phyloP scores from a whole-genome alignment of 2,113 vertebrate species.

The Emydocephalus ijimae region DNA sequence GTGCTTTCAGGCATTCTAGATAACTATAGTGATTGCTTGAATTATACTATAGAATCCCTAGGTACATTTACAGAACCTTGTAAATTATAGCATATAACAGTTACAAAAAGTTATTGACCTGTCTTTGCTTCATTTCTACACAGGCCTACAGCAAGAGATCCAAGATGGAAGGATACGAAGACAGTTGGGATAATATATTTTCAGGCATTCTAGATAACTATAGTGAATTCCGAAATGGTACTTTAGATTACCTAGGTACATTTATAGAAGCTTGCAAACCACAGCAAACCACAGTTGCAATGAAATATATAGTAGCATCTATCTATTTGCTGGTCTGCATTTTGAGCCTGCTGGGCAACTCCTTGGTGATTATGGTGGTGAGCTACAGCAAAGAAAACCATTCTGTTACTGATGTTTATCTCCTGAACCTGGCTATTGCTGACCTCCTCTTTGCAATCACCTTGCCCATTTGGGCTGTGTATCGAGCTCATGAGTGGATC shows the following conservation, averaged over 20 bases:
- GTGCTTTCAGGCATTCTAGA: rapidly evolving
- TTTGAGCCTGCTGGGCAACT: constrained; percentile 81
- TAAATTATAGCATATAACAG: rapidly evolving
- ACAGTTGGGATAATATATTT: rapidly evolving
- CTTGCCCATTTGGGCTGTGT: constrained; percentile 79
- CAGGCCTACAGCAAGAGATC: background rate
- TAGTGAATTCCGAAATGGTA: constrained; percentile 47
- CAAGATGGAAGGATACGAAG: background rate
- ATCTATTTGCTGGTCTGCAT: constrained; percentile 75
- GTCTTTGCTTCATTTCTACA: constrained; percentile 54
- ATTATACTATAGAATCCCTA: constrained; percentile 32
- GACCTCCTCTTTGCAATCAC: constrained; percentile 83
- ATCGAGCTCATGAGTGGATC: constrained; percentile 72
- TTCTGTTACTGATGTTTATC: constrained; percentile 79
- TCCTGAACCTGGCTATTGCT: constrained; percentile 83
- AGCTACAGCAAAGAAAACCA: constrained; percentile 61
- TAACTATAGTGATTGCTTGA: constrained; percentile 34
- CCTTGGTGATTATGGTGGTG: constrained; percentile 80
- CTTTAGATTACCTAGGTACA: background rate
- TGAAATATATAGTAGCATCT: constrained; percentile 57
- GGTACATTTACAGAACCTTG: constrained; percentile 51
- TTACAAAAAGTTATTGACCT: constrained; percentile 33
- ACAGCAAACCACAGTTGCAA: background rate
- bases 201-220: background rate
- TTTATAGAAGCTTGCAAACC: constrained; percentile 49